phyloP scores from a whole-genome alignment of 2,113 vertebrate species.

The Hepsetus odoe region DNA sequence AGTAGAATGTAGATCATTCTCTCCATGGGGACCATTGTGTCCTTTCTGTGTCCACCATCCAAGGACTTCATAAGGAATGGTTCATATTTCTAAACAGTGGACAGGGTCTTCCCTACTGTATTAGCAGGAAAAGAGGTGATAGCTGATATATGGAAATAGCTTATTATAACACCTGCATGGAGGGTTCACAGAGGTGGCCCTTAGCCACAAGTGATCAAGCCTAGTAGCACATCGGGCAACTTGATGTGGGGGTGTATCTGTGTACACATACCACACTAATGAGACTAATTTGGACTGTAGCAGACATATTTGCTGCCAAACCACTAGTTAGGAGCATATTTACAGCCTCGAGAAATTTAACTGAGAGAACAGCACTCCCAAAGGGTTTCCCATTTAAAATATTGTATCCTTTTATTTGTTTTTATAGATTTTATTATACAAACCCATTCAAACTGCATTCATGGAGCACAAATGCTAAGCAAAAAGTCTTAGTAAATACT shows the following conservation, averaged over 20 bases:
- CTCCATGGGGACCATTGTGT: neutral
- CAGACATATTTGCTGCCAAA: neutral
- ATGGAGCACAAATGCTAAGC: too few relatives aligned
- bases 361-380: too few relatives aligned
- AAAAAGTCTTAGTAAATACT: too few relatives aligned
- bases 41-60: neutral
- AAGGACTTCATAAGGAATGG: neutral
- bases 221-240: neutral
- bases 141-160: neutral
- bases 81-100: constrained; percentile 3
- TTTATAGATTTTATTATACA: too few relatives aligned
- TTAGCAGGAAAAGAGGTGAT: neutral
- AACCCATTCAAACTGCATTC: too few relatives aligned
- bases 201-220: neutral
- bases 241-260: constrained; percentile 12
- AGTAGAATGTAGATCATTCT: neutral
- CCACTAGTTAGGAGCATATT: neutral
- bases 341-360: too few relatives aligned
- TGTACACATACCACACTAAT: neutral
- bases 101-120: neutral
- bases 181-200: neutral
- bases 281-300: neutral
- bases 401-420: too few relatives aligned
- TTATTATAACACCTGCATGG: neutral
- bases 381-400: too few relatives aligned